Evolutionary conservation across 2,888 invertebrate species (phyloP), one percentile per base, ranked within the genome.

Genomic region (Mayetiola destructor): DNA sequence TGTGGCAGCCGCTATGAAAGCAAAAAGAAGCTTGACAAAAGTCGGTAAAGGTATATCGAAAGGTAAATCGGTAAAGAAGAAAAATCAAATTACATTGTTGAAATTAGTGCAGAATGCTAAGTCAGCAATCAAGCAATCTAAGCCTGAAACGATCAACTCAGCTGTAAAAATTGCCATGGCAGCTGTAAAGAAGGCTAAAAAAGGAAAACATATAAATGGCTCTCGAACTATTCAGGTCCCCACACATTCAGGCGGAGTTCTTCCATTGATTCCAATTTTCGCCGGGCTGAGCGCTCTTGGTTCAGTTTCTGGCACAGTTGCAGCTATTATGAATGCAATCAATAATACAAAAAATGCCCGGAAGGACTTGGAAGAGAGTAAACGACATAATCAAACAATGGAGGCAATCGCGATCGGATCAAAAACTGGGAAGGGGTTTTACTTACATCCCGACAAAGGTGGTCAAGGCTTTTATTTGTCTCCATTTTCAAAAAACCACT

Each of bases 321-420:
- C 68, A n/a, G 66, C 65, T 56, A 64, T 70, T 37, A 64, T 64
- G 3, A 69, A 67, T 58, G 64, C 68, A n/a, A 63, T 67, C 14
- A 68, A 67, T 59, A 62, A 67, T 56, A 63, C 65, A 3, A 66
- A 65, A 59, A 59, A 57, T 54, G 67, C 67, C 8, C 61, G 64
- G 63, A 59, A 65, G 60, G 57, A 64, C 59, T 61, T 67, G 40
- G 57, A 61, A 23, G 68, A 71, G 61, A 62, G 59, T 21, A 58
- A 63, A 56, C 62, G 67, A 5, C 69, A 68, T 59, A 70, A 70
- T 60, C 59, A 62, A 61, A 61, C 59, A 14, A 69, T 70, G 67
- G 70, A 71, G 64, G 61, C 65, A 52, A 66, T 68, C 36, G 67
- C 65, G 23, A n/a, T n/a, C n/a, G n/a, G n/a, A n/a, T n/a, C n/a